phyloP scores from a whole-genome alignment of 2,797 vertebrate genomes.

The Crocodylus rhombifer region DNA sequence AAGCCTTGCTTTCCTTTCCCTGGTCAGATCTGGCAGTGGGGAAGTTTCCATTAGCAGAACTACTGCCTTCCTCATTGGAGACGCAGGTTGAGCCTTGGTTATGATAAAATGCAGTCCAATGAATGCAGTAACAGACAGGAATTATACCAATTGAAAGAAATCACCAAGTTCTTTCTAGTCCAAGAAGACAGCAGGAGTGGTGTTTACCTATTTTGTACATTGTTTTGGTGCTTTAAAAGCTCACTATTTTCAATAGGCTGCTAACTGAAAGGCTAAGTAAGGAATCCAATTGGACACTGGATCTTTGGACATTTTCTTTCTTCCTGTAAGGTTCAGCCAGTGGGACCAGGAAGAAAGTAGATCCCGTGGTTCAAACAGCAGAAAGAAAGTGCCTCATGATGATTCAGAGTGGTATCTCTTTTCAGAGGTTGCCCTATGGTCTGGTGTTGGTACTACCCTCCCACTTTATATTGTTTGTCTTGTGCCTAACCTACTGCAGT shows the following conservation, averaged over 20 bases:
- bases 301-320: background rate
- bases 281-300: background rate
- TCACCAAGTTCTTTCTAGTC: background rate
- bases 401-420: background rate
- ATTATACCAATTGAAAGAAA: background rate
- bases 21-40: background rate
- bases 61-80: background rate
- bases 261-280: background rate
- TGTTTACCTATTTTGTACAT: background rate
- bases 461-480: conserved; percentile 72
- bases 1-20: background rate
- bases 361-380: background rate
- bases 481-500: conserved; percentile 55
- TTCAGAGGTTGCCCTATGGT: conserved; percentile 11
- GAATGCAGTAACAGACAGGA: background rate
- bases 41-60: background rate
- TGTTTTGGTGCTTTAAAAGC: conserved; percentile 32
- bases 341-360: background rate
- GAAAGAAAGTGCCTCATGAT: background rate
- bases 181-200: background rate
- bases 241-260: background rate
- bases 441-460: conserved; percentile 6
- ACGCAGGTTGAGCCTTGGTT: background rate
- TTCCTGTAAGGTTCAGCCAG: background rate
- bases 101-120: background rate